phyloP scores from a whole-genome alignment of 2,113 vertebrate genomes.

The Strix uralensis region DNA sequence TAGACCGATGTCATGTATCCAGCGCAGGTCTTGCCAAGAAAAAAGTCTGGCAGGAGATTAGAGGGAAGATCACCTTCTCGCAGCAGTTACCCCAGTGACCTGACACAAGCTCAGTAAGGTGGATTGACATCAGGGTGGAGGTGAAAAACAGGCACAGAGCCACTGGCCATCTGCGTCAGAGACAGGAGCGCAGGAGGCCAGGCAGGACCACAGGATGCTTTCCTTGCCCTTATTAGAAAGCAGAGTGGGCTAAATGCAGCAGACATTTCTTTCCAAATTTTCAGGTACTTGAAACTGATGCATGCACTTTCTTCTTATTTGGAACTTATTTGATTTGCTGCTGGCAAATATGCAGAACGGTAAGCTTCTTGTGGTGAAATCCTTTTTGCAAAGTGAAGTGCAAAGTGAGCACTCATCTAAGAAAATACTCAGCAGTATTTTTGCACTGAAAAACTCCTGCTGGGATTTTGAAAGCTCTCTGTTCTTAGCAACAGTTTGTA shows the following conservation, averaged over 20 bases:
- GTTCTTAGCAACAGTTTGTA: neutral
- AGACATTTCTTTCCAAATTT: neutral
- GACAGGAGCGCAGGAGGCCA: neutral
- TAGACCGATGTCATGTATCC: neutral
- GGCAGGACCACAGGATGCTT: neutral
- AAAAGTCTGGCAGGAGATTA: slow-evolving; percentile 9
- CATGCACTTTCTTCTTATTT: neutral
- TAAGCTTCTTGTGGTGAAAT: neutral
- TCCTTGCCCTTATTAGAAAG: neutral
- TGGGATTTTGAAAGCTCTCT: neutral
- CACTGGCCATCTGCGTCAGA: neutral
- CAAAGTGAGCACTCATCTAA: neutral
- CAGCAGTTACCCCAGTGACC: neutral
- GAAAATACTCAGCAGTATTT: neutral
- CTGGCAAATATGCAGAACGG: neutral
- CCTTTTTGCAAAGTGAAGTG: neutral
- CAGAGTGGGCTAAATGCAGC: neutral
- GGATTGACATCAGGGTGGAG: neutral
- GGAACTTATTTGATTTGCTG: neutral
- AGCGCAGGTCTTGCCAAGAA: neutral
- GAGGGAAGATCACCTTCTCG: neutral
- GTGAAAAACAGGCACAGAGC: neutral
- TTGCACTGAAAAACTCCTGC: neutral
- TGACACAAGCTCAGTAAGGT: neutral
- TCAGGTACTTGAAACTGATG: neutral